Evolutionary conservation across 2,113 vertebrate species (phyloP), one percentile per base, ranked within the genome.

Genomic region (Ceuthmochares aereus): DNA sequence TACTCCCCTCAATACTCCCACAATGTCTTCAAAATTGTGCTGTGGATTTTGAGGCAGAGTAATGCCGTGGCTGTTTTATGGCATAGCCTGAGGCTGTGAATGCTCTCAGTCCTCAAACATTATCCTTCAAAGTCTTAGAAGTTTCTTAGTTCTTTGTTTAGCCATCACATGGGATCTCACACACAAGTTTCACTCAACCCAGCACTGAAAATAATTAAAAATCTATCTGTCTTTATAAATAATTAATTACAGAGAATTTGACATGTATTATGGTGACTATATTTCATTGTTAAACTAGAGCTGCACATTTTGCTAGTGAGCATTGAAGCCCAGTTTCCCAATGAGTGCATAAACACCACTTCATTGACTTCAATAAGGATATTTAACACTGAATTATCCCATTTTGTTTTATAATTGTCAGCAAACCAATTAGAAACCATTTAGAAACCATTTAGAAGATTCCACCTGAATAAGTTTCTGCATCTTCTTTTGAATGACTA

Each of bases 11-110:
- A 75, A 59, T 87, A 91, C 87, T 97, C 95, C 97, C 97, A 90
- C 87, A 97, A 94, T 2, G 86, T 75, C 67, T 97, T 97, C 92
- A 91, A 86, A 97, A 97, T 70, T 68, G 62, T 95, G 95, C 80
- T 63, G 87, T 73, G 94, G 95, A 96, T 97, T 98, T 96, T 94
- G 84, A 95, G 94, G 80, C 76, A 87, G 80, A 88, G 91, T 82
- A 87, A 59, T 66, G 66, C 73, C 90, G 93, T 83, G 93, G 83
- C 78, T 95, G 94, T 93, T 97, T 85, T 40, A 58, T 95, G 95
- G 73, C 91, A 63, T 96, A 87, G 97, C 98, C 98, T 81, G 64
- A 95, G 98, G 98, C 97, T 95, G n/a, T 72, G 96, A 97, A 98
- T 47, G 96, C 91, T 98, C 97, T 59, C 80, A 92, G 90, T 87